Percentiles rank a stretch among this genome's conserved stretches.
Conservation (phyloP, 2,888 invertebrate genomes). For the Anarsia innoxiella region DNA sequence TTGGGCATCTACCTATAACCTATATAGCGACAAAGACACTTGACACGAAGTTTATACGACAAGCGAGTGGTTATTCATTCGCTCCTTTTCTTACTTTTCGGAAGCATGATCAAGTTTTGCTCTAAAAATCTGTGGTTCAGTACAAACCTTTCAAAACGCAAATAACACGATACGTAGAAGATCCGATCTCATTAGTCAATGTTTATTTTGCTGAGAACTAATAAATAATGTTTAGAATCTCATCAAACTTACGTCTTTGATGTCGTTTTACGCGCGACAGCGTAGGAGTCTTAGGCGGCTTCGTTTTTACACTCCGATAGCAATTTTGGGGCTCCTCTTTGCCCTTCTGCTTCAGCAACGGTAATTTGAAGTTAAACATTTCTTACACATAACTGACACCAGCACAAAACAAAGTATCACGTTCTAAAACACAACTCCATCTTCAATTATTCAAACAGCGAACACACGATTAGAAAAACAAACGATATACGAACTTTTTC, state of each 20-base stretch:
- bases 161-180: too few relatives aligned
- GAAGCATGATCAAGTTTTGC: too few relatives aligned
- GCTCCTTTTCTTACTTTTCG: too few relatives aligned
- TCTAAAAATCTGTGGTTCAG: too few relatives aligned
- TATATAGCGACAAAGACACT: too few relatives aligned
- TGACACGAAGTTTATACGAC: too few relatives aligned
- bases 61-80: too few relatives aligned
- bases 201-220: constrained; percentile 42
- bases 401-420: constrained; percentile 25
- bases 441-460: not conserved
- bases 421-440: constrained; percentile 11
- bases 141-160: too few relatives aligned
- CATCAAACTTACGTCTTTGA: constrained; percentile 62
- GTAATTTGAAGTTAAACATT: constrained; percentile 77
- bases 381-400: constrained; percentile 26
- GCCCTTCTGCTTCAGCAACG: constrained; percentile 58
- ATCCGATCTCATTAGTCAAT: constrained; percentile 58
- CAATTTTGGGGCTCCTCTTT: constrained; percentile 70
- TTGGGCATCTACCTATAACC: too few relatives aligned
- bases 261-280: constrained; percentile 65
- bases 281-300: constrained; percentile 75
- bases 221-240: constrained; percentile 14
- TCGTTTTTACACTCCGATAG: constrained; percentile 65
- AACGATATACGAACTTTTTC: too few relatives aligned
- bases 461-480: too few relatives aligned